phyloP scores from a whole-genome alignment of 2,113 vertebrate species.

The Psittacula cyanocephala region DNA sequence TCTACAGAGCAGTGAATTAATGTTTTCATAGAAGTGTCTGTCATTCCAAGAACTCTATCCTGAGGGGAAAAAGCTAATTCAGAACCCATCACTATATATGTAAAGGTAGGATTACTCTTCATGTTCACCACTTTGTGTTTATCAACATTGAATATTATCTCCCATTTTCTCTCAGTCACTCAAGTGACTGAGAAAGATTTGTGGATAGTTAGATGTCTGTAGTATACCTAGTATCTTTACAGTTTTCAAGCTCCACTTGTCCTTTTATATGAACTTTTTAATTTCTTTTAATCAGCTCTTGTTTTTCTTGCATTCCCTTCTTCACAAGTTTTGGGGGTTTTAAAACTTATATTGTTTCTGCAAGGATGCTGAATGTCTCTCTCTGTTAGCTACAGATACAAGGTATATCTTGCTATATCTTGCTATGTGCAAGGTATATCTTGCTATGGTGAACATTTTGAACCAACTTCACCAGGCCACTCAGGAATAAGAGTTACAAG shows the following conservation, averaged over 20 bases:
- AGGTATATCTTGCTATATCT: background rate
- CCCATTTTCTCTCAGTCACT: background rate
- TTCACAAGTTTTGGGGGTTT: background rate
- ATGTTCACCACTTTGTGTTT: background rate
- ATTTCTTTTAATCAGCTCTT: background rate
- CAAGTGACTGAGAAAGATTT: background rate
- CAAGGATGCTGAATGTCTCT: background rate
- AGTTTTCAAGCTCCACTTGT: background rate
- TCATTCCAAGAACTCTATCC: slow-evolving; percentile 10
- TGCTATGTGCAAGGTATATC: background rate
- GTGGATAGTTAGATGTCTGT: background rate
- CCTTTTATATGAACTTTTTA: background rate
- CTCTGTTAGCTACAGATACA: background rate
- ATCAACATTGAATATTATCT: background rate
- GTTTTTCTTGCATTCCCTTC: background rate
- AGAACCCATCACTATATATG: background rate
- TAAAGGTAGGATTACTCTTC: slow-evolving; percentile 29
- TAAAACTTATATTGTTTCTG: background rate
- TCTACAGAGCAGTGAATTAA: slow-evolving; percentile 45
- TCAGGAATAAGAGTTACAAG: background rate
- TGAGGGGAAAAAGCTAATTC: slow-evolving; percentile 52
- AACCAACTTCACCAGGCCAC: background rate
- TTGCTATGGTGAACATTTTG: background rate
- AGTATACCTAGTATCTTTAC: background rate
- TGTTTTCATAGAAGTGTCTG: slow-evolving; percentile 56